These are phyloP conservation scores for Columbina picui DNA, from an alignment of 2,113 vertebrate genomes.

Conservation along the genomic window DNA sequence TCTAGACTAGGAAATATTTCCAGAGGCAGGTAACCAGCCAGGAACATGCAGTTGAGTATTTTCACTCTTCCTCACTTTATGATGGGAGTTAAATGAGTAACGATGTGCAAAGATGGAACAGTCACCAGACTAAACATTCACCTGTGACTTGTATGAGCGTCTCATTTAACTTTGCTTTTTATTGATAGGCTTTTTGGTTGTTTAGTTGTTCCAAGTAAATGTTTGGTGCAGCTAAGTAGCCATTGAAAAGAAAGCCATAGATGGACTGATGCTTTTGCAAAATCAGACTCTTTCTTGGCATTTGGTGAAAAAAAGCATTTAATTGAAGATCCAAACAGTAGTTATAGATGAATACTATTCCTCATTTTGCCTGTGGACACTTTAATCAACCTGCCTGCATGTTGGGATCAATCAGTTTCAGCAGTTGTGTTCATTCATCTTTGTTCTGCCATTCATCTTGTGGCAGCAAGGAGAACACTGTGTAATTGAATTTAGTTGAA, in stretches of 20 bases:
- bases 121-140: background rate
- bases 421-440: conserved; percentile 73
- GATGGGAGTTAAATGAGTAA: background rate
- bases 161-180: background rate
- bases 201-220: background rate
- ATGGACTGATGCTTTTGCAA: background rate
- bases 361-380: conserved; percentile 72
- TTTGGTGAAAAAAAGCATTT: conserved; percentile 62
- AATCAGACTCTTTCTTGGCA: conserved; percentile 28
- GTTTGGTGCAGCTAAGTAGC: background rate
- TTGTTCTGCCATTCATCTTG: conserved; percentile 68
- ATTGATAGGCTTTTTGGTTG: background rate
- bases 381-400: conserved; percentile 75
- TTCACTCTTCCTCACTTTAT: background rate
- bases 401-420: conserved; percentile 74
- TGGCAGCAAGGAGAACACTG: conserved; percentile 59
- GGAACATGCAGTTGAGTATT: background rate
- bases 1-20: background rate
- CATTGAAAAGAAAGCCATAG: background rate
- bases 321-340: conserved; percentile 63
- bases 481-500: conserved; percentile 78
- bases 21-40: background rate
- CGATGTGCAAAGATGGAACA: background rate
- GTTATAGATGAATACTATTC: conserved; percentile 68
- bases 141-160: background rate